Evolutionary conservation across 2,888 invertebrate genomes (phyloP), one percentile per base, ranked within the genome.

Genomic region (Apantesis nais): DNA sequence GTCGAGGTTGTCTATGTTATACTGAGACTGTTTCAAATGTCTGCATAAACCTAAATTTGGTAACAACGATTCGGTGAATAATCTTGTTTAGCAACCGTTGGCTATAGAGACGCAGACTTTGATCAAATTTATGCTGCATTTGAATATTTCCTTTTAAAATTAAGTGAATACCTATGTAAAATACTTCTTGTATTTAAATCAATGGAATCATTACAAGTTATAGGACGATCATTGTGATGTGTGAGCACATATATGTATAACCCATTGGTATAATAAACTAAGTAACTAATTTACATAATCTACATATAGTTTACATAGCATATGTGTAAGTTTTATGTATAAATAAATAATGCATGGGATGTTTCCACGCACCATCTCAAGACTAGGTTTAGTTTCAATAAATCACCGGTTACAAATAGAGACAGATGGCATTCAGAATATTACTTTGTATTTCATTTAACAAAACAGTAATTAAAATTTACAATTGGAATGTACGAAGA

Each of bases 1-100:
- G 79, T 78, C 82, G 83, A 85, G 82, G 84, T 80, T 83, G 80
- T 74, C 75, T 73, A 76, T 61, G 64, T 70, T 65, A 34, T 74
- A 74, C 76, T 65, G 74, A 72, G 64, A 72, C 71, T 76, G 74
- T 81, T 73, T 71, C 29, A 73, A 79, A 74, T 76, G 31, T 41
- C 37, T 29, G 66, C 73, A 72, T 71, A 74, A 76, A 67, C 76
- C 71, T 77, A 80, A 81, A 66, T 81, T 69, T 68, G 69, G 62
- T 55, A 19, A 63, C 67, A 66, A 67, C 61, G 66, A 69, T 67
- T 67, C 62, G 52, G 67, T 75, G 77, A 81, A 73, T 80, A 78
- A 76, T 73, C 72, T 67, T 67, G 70, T 78, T 72, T 70, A 74
- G 67, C 62, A 68, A 78, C 62, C 41, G 64, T 22, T 25, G 65